These are phyloP conservation scores for Suricata suricatta DNA, from an alignment of 2,113 vertebrate species.

Conservation along the genomic window DNA sequence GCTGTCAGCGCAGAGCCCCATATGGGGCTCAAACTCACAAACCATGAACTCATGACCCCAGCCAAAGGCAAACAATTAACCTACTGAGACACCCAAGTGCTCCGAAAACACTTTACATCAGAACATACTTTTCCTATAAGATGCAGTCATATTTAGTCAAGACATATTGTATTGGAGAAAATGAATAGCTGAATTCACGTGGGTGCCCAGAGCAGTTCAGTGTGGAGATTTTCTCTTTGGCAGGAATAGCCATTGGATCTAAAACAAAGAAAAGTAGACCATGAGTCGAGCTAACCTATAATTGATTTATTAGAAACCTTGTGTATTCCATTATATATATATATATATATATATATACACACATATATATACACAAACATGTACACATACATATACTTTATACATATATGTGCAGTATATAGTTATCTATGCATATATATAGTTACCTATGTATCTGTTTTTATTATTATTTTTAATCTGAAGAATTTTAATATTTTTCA, in stretches of 20 bases:
- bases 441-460: not conserved
- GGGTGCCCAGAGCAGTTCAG: not conserved
- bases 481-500: not conserved
- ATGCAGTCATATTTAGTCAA: not conserved
- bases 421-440: not conserved
- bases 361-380: fast-evolving
- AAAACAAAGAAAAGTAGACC: not conserved
- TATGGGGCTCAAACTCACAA: no score
- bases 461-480: constrained; percentile 14
- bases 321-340: not conserved
- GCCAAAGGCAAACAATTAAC: no score
- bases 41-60: no score
- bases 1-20: no score
- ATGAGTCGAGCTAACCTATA: not conserved
- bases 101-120: not conserved
- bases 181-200: not conserved
- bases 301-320: not conserved
- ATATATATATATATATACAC: not conserved
- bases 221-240: not conserved
- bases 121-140: not conserved
- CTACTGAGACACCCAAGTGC: no score
- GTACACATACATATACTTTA: not conserved
- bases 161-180: not conserved
- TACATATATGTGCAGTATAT: not conserved
- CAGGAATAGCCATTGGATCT: not conserved